These are phyloP conservation scores for Ceraclea dissimilis DNA, from an alignment of 2,888 invertebrate species.

Conservation along the genomic window DNA sequence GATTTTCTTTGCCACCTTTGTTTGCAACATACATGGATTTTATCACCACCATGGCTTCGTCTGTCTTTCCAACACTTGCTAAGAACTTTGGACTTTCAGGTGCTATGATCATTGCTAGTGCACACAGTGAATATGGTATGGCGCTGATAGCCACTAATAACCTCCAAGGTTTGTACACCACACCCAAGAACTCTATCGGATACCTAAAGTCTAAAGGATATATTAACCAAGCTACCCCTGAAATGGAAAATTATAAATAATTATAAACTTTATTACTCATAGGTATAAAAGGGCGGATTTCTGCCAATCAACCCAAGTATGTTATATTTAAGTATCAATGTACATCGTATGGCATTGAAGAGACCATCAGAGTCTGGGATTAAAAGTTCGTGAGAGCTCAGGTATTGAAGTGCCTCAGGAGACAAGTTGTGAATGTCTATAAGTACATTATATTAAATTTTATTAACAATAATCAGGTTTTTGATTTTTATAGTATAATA, in stretches of 20 bases:
- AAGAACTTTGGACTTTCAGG: slow-evolving; percentile 79
- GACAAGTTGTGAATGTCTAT: no score
- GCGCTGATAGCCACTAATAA: slow-evolving; percentile 59
- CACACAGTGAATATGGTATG: slow-evolving; percentile 55
- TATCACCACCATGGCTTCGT: slow-evolving; percentile 48
- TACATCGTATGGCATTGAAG: no score
- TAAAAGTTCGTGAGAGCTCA: no score
- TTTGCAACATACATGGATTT: slow-evolving; percentile 35
- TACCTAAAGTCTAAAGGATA: slow-evolving; percentile 51
- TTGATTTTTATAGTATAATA: no score
- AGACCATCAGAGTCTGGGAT: no score
- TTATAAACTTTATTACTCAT: no score
- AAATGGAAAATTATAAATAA: background rate
- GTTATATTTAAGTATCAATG: no score
- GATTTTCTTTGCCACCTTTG: slow-evolving; percentile 38
- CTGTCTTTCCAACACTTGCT: slow-evolving; percentile 51
- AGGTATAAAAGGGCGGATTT: no score
- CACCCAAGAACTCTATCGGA: slow-evolving; percentile 39
- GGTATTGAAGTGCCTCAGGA: no score
- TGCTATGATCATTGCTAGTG: slow-evolving; percentile 48
- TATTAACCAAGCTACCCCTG: slow-evolving; percentile 61
- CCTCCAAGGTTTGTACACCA: slow-evolving; percentile 67
- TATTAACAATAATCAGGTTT: no score
- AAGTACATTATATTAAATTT: no score
- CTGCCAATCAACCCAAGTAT: no score